Evolutionary conservation across 1,140 invertebrate species (phyloP).

Genomic region (Scylla paramamosain): DNA sequence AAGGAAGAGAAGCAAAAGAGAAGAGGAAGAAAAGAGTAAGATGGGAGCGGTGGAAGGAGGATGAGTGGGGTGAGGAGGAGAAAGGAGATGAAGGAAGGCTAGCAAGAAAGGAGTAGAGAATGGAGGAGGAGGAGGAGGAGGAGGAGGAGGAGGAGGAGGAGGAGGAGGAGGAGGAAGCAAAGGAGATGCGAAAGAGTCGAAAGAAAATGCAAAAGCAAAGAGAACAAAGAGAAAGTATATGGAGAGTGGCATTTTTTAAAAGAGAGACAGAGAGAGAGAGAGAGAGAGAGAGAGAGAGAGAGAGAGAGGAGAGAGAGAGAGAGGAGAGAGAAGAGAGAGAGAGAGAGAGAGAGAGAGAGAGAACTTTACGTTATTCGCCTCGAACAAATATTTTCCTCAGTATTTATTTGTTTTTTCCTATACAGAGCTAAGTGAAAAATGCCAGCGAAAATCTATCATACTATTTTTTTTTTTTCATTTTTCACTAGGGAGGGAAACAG

Average conservation of each 20-base stretch:
- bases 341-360: too few species aligned
- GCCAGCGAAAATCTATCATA: too few species aligned
- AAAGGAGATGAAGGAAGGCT: not conserved
- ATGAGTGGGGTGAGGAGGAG: not conserved
- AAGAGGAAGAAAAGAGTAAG: not conserved
- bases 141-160: not conserved
- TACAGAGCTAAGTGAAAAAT: too few species aligned
- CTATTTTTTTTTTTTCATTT: too few species aligned
- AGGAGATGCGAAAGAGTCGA: not conserved
- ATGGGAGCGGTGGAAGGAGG: not conserved
- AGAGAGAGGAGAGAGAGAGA: too few species aligned
- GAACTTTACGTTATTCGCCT: too few species aligned
- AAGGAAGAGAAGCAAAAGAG: not conserved
- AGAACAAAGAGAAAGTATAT: not conserved
- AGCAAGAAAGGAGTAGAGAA: not conserved
- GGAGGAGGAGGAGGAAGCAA: not conserved
- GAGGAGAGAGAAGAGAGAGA: too few species aligned
- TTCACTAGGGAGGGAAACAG: too few species aligned
- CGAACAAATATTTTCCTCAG: too few species aligned
- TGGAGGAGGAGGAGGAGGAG: not conserved
- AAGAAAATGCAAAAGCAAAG: not conserved
- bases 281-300: too few species aligned
- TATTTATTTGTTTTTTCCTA: too few species aligned
- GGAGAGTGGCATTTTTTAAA: not conserved
- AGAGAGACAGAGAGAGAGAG: conserved; percentile 6